A percentile compares a stretch with the other conserved stretches of the same genome.
Conservation (phyloP, 2,888 invertebrate species). For the Daptonema setosum region DNA sequence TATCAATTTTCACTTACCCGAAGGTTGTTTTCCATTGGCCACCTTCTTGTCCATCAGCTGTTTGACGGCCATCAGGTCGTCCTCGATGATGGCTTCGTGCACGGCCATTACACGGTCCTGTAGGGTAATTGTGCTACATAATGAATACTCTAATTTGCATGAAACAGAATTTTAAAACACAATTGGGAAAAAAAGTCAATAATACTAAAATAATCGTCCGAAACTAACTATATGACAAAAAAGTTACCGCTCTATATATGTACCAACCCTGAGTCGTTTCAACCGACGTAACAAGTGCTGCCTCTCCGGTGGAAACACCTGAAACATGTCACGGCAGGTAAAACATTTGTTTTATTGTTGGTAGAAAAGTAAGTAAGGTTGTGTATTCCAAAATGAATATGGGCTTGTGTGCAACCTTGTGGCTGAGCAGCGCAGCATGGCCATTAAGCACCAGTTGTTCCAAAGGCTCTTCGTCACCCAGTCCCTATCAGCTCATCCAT, state of each 20-base stretch:
- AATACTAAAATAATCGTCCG: neutral
- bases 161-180: too few relatives aligned
- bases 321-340: too few relatives aligned
- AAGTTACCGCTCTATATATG: too few relatives aligned
- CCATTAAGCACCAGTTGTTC: too few relatives aligned
- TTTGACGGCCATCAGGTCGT: conserved; percentile 57
- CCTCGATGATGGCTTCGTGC: conserved; percentile 59
- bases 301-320: neutral
- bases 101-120: conserved; percentile 32
- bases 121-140: neutral
- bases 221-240: neutral
- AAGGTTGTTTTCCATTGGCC: conserved; percentile 36
- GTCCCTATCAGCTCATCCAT: too few relatives aligned
- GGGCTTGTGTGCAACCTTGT: too few relatives aligned
- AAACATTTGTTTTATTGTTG: too few relatives aligned
- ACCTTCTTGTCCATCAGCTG: conserved; percentile 49
- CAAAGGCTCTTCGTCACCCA: too few relatives aligned
- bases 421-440: too few relatives aligned
- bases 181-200: neutral
- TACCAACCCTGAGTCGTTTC: neutral
- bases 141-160: neutral
- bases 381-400: too few relatives aligned
- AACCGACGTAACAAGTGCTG: neutral
- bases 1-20: neutral
- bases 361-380: too few relatives aligned